phyloP scores from a whole-genome alignment of 2,113 vertebrate genomes.

The Strix aluco region DNA sequence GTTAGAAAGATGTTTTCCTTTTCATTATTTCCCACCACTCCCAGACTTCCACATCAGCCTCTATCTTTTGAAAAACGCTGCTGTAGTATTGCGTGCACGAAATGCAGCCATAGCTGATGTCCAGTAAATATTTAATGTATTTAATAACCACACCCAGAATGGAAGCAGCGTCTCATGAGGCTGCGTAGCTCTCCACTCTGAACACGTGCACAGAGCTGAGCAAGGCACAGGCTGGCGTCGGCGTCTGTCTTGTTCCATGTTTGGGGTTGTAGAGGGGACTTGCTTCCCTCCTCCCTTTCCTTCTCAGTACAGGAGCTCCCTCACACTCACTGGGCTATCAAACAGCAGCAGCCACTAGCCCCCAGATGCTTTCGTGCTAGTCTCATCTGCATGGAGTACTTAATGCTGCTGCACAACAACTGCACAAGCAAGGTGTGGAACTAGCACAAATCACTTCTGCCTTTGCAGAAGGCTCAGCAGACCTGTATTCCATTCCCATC shows the following conservation, averaged over 20 bases:
- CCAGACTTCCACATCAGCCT: background rate
- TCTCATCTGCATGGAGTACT: background rate
- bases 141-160: background rate
- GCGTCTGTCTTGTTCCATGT: background rate
- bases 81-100: background rate
- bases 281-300: background rate
- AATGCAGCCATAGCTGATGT: background rate
- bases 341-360: background rate
- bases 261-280: background rate
- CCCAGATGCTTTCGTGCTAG: background rate
- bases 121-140: background rate
- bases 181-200: background rate
- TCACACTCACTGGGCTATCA: background rate
- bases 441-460: background rate
- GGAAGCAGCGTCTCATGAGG: background rate
- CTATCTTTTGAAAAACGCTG: background rate
- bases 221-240: rapidly evolving
- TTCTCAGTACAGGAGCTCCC: background rate
- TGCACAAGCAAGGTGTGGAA: background rate
- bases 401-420: background rate
- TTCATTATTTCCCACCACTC: background rate
- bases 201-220: background rate
- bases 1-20: background rate
- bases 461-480: background rate
- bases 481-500: background rate